Evolutionary conservation across 1,140 invertebrate species (phyloP).

Genomic region (Agrypnia vestita): DNA sequence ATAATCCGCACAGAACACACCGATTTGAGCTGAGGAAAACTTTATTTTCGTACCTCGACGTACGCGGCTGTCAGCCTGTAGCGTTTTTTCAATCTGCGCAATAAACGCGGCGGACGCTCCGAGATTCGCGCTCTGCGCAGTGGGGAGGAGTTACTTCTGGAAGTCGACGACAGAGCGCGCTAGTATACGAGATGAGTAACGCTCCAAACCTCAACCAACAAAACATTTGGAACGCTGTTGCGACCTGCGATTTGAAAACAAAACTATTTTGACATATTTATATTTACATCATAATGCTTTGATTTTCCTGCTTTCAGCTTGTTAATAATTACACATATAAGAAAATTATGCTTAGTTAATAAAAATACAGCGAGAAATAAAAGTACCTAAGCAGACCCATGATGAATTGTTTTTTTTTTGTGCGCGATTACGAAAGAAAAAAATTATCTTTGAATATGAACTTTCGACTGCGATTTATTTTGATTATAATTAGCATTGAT

Average conservation of each 20-base stretch:
- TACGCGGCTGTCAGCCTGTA: constrained; percentile 8
- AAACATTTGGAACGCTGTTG: too few species aligned
- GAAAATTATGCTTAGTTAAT: background rate
- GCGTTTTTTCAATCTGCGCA: constrained; percentile 31
- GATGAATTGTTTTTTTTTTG: background rate
- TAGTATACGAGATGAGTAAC: too few species aligned
- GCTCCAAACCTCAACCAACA: too few species aligned
- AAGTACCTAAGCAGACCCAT: background rate
- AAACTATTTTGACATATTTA: background rate
- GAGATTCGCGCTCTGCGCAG: constrained; percentile 26
- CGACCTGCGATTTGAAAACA: background rate
- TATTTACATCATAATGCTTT: background rate
- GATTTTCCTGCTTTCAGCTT: background rate
- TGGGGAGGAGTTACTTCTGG: background rate
- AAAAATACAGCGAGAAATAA: background rate
- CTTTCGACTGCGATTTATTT: background rate
- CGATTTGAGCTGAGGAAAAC: constrained; percentile 28
- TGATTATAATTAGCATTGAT: background rate
- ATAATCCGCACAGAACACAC: constrained; percentile 20
- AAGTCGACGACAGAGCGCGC: too few species aligned
- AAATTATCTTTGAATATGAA: background rate
- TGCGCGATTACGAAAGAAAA: background rate
- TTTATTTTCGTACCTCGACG: constrained; percentile 39
- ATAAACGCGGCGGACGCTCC: background rate
- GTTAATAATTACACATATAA: background rate